Base-by-base conservation (phyloP, 2,888 invertebrate species). In the Beris morrisii region DNA sequence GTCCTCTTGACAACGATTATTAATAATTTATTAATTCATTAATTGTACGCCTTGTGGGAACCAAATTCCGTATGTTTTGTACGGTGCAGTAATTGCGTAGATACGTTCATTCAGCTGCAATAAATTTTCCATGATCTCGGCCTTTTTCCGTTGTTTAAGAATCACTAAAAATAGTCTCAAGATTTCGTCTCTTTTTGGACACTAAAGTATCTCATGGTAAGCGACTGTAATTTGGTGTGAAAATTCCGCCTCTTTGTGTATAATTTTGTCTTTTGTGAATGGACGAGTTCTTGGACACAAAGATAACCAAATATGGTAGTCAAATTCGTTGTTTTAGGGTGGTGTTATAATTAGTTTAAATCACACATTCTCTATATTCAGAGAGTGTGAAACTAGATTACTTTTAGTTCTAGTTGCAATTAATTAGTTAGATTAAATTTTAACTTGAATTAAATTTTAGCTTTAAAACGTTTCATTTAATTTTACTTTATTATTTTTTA, bases 171-270 rank as follows among this genome's bases (percentile, higher is more conserved):
- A 61, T 61, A 61, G 15, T 13, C 28, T 43, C 22, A 52, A 38
- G 52, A 61, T 52, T 61, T 61, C 50, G 61, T 52, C 61, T 61
- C 52, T 7, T 50, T 61, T 61, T 43, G 61, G 61, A 38, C 52
- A 52, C 13, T 22, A 52, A 38, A 4, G 52, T 15, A n/a, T 50
- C 30, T 52, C 46, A 13, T 59, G 61, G 38, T 15, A 61, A 61
- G 50, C 61, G 50, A 50, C 61, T 61, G 52, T 61, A 61, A 30
- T 48, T 48, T 31, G 30, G 38, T 38, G 9, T 30, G 59, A 53
- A 53, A 9, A n/a, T 30, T 22, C 52, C 22, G n/a, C 52, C 61
- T 32, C 38, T 61, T 52, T 61, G 38, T 52, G 46, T 52, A 32
- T 1, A 48, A 48, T 13, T 48, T 15, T 31, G 30, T 11, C 30